Evolutionary conservation across 2,113 vertebrate species (phyloP).

Genomic region (Tetrax tetrax): DNA sequence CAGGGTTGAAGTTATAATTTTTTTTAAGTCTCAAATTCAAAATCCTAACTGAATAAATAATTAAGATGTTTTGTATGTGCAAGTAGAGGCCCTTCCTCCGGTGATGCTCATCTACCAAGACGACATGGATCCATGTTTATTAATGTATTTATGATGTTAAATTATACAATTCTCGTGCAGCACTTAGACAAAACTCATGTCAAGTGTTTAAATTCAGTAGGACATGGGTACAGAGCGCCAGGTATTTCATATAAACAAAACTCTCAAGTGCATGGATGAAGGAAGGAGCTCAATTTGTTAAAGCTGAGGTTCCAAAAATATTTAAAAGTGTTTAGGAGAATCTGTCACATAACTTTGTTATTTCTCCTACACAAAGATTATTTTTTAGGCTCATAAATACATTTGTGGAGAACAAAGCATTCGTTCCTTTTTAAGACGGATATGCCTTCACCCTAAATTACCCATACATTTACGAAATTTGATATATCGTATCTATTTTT

Average conservation of each 20-base stretch:
- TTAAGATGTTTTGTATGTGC: neutral
- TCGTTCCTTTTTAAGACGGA: neutral
- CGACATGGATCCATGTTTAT: neutral
- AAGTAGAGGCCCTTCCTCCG: neutral
- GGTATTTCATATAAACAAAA: neutral
- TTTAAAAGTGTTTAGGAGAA: neutral
- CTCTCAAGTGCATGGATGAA: neutral
- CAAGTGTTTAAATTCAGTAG: neutral
- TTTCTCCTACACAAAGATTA: neutral
- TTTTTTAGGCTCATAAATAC: neutral
- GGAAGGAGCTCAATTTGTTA: neutral
- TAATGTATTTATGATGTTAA: neutral
- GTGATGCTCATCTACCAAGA: neutral
- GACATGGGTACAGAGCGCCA: neutral
- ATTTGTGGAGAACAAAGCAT: neutral
- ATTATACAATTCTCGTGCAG: neutral
- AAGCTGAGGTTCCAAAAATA: neutral
- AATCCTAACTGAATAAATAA: neutral
- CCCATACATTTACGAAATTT: neutral
- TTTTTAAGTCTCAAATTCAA: neutral
- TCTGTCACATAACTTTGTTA: neutral
- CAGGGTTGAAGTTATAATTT: neutral
- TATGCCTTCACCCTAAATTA: neutral
- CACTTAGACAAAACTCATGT: neutral
- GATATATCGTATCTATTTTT: neutral